Evolutionary conservation across 2,113 vertebrate species (phyloP).

Genomic region (Pomatorhinus ruficollis): DNA sequence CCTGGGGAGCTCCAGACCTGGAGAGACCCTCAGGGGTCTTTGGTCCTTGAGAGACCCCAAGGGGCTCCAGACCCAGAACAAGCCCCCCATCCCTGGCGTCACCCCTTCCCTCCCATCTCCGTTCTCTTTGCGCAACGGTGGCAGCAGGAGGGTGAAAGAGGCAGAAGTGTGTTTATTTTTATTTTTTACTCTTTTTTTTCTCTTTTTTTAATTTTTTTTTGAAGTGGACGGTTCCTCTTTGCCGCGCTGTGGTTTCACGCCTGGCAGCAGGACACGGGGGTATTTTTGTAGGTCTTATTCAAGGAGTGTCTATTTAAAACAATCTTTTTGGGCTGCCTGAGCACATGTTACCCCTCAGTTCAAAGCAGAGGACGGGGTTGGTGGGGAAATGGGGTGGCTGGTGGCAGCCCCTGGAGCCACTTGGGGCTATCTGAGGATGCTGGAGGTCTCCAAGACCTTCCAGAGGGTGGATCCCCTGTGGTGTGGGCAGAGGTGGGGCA

Average conservation of each 20-base stretch:
- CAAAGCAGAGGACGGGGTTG: accelerated
- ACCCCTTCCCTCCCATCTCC: neutral
- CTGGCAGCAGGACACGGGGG: neutral
- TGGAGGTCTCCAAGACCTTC: accelerated
- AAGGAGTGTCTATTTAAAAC: slow-evolving; percentile 20
- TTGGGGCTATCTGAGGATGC: neutral
- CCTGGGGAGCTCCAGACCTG: accelerated
- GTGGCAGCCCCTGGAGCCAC: neutral
- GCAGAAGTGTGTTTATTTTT: neutral
- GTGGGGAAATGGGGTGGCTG: neutral
- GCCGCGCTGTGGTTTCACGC: neutral
- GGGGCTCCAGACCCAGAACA: accelerated
- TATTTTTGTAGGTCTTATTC: slow-evolving; percentile 18
- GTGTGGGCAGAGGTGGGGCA: accelerated
- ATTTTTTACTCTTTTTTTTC: neutral
- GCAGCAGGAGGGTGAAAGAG: neutral
- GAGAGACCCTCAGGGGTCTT: neutral
- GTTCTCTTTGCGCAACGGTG: accelerated
- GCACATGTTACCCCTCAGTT: neutral
- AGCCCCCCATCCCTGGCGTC: neutral
- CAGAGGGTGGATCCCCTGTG: accelerated
- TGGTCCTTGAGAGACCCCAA: neutral
- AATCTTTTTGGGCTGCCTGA: neutral
- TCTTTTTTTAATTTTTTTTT: neutral
- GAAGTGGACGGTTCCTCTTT: neutral